phyloP scores from a whole-genome alignment of 2,113 vertebrate species.

The Zosterops pallidus region DNA sequence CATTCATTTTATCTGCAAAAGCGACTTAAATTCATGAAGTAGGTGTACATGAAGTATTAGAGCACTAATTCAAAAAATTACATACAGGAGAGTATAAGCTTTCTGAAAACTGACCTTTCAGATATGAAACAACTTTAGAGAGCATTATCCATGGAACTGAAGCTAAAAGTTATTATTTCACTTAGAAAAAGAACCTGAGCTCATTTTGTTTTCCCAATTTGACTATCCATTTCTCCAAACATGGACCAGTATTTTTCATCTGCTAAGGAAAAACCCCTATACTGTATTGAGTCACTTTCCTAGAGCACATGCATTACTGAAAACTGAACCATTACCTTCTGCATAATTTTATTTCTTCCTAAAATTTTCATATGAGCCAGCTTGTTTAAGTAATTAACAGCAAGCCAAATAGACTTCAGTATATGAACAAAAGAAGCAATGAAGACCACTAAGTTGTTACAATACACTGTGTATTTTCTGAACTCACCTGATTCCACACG shows the following conservation, averaged over 20 bases:
- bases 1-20: background rate
- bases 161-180: background rate
- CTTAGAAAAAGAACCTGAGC: background rate
- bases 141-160: background rate
- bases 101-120: background rate
- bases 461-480: background rate
- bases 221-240: background rate
- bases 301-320: background rate
- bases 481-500: conserved; percentile 72
- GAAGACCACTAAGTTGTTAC: background rate
- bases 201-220: background rate
- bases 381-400: background rate
- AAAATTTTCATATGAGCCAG: background rate
- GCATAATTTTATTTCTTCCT: background rate
- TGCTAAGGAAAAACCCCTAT: background rate
- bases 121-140: background rate
- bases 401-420: background rate
- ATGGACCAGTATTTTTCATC: background rate
- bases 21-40: background rate
- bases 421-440: background rate
- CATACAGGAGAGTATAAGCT: background rate
- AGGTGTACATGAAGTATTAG: background rate
- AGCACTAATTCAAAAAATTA: background rate
- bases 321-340: background rate
- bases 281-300: background rate